Evolutionary conservation across 2,888 invertebrate species (phyloP), one percentile per base, ranked within the genome.

Genomic region (Mythimna pallens): DNA sequence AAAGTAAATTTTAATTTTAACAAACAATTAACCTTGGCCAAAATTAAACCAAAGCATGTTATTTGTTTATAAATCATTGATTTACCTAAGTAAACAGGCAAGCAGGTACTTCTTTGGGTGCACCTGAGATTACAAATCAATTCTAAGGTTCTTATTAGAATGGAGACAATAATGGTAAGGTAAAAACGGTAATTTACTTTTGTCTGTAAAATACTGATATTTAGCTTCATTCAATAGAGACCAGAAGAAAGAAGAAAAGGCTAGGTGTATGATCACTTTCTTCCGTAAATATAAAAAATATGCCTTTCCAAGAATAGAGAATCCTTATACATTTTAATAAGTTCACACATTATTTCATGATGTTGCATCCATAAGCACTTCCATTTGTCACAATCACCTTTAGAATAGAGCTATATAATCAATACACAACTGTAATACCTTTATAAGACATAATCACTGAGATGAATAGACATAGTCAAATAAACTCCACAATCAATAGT

Each of bases 111-210:
- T 17, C 22, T 47, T 55, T 68, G 9, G 12, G 30, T 63, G 14
- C 34, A 25, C 55, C 73, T 79, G 12, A 54, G 22, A 59, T 22
- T 17, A 17, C 17, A 17, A 14, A 34, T 30, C 12, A 40, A 55
- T 50, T 64, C 58, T 52, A n/a, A 25, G 54, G 58, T 64, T 65
- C 20, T n/a, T 61, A n/a, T 30, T 20, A 65, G 65, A 82, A 20
- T 78, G 78, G 78, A 82, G 82, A 82, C 68, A 82, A 78, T 78
- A 78, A 80, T 82, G 79, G 25, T 57, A 47, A 77, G n/a, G 25
- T 55, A 47, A 25, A 40, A 25, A 17, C 36, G 20, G 0, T 52
- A 17, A 73, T 50, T 68, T 40, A 25, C 22, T 55, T 54, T 61
- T 9, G 1, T 50, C 12, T 57, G 62, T 34, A 20, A 58, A 34